Percentiles rank a stretch among this genome's conserved stretches.
These are phyloP conservation scores for Coptodon rendalli DNA, from an alignment of 2,113 vertebrate genomes.

Conservation along the genomic window DNA sequence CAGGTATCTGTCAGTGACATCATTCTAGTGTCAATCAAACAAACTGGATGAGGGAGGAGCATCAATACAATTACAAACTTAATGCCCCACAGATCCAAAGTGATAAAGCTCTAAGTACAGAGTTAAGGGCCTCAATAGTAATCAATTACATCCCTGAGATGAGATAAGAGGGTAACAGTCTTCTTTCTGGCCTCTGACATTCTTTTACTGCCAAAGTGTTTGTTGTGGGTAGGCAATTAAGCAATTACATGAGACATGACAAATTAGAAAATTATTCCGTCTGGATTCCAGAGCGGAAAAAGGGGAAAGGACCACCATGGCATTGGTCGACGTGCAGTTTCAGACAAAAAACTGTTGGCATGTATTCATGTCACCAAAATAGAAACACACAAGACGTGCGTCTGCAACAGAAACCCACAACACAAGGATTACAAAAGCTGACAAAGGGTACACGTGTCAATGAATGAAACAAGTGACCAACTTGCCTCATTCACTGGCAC, in stretches of 20 bases:
- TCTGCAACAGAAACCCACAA: background rate
- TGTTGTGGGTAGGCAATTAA: background rate
- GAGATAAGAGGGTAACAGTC: background rate
- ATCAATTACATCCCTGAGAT: background rate
- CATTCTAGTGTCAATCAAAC: background rate
- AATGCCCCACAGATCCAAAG: background rate
- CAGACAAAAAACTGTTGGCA: background rate
- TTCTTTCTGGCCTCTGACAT: background rate
- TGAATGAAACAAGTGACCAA: background rate
- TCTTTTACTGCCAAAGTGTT: background rate
- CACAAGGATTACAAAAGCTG: background rate
- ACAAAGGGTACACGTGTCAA: background rate
- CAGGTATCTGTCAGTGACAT: background rate
- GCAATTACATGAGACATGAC: background rate
- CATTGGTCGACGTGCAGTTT: background rate
- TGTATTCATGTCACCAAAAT: background rate
- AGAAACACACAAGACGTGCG: background rate
- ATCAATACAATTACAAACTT: background rate
- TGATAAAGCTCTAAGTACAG: background rate
- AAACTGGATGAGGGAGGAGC: background rate
- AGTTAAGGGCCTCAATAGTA: background rate
- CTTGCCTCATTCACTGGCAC: background rate
- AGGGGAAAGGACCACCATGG: background rate
- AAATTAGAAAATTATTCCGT: constrained; percentile 7
- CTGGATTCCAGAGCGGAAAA: background rate